Evolutionary conservation across 2,113 vertebrate genomes (phyloP).

Genomic region (Piprites chloris): DNA sequence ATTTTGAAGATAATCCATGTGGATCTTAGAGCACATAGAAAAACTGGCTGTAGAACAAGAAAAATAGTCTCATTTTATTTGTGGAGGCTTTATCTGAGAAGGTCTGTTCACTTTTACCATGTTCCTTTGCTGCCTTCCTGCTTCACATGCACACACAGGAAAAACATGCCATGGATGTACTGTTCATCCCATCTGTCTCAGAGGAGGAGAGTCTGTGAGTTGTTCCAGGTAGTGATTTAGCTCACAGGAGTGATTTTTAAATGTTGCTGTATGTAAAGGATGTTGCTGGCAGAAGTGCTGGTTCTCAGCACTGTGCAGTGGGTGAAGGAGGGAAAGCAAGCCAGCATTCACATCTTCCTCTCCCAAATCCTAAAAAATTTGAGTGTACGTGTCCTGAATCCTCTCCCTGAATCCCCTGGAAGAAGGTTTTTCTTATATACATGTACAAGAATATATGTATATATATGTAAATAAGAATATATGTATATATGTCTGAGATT

Average conservation of each 20-base stretch:
- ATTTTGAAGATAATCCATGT: slow-evolving; percentile 6
- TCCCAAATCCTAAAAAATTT: neutral
- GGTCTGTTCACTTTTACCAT: neutral
- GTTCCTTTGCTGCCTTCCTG: neutral
- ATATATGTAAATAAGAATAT: too few species aligned
- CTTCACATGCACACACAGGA: neutral
- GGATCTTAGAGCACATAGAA: neutral
- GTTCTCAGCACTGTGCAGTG: fast-evolving
- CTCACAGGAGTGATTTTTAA: neutral
- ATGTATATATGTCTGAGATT: neutral
- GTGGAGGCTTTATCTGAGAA: neutral
- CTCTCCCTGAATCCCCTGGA: neutral
- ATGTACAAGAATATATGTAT: too few species aligned
- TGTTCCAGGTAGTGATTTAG: neutral
- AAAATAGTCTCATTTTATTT: neutral
- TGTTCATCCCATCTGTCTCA: neutral
- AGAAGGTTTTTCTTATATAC: neutral
- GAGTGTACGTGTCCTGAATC: neutral
- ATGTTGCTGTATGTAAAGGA: neutral
- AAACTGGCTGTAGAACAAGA: neutral
- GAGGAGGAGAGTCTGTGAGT: neutral
- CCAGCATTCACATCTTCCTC: neutral
- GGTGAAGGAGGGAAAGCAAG: neutral
- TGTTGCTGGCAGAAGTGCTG: neutral
- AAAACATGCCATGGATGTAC: neutral